Base-by-base conservation (phyloP, 2,113 vertebrate species). In the Phoenicopterus ruber region DNA sequence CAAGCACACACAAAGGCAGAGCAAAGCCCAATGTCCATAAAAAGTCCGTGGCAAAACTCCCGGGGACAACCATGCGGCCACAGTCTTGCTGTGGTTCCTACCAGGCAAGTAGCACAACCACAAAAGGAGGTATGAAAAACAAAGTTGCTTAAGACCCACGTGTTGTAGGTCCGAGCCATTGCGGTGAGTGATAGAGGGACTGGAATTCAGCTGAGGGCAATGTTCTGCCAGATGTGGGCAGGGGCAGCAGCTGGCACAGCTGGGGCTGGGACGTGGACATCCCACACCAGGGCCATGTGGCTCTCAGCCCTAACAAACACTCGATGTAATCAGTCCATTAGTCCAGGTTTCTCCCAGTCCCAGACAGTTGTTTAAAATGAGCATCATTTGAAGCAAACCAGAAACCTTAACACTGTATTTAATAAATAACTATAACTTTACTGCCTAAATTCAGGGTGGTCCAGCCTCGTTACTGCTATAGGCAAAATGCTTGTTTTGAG, bases 311-410 rank as follows among this genome's bases (percentile, higher is more conserved):
- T 77, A 46, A 70, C 44, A 58, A 87, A 77, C 0, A 10, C 81
- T 87, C 1, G 0, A 55, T 2, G 10, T 70, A 94, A 93, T 87
- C 81, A 95, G 81, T 62, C 36, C 78, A 59, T 82, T 88, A 86
- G 84, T 31, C 58, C 93, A 95, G 70, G 93, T 82, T 95, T 62
- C 93, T 95, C 84, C 73, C 46, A 62, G 61, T 17, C 50, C 25
- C 31, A 79, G 85, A 88, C 72, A 94, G 89, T 76, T 96, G 93
- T 96, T 95, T 97, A 91, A 93, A 96, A 96, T 22, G 57, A 94
- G 49, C 55, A 86, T 82, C 54, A 91, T 42, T 49, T 96, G 92
- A 95, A 93, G 81, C 49, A 96, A 95, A 85, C 83, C 92, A 96
- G 90, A 95, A 95, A 82, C 86, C 70, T 80, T 81, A 87, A 91